phyloP scores from a whole-genome alignment of 2,888 invertebrate genomes.

The Thera obeliscata region DNA sequence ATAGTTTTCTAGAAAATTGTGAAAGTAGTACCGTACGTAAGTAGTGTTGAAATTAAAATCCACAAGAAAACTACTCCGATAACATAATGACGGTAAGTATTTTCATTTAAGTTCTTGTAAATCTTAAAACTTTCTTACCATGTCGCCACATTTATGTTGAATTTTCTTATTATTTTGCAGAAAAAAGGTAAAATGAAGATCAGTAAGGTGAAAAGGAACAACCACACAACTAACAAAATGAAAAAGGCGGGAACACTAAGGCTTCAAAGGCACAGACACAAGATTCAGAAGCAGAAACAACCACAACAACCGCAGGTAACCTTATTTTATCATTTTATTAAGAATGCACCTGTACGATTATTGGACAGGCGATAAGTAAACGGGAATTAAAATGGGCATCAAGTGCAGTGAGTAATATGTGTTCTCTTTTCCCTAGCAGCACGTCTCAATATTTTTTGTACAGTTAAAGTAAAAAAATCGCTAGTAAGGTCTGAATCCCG shows the following conservation, averaged over 20 bases:
- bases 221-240: slow-evolving; percentile 84
- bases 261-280: slow-evolving; percentile 72
- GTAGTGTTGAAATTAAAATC: neutral
- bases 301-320: slow-evolving; percentile 53
- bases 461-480: too few species aligned
- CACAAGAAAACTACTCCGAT: neutral
- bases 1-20: neutral
- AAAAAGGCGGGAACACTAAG: slow-evolving; percentile 82
- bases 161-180: slow-evolving; percentile 54
- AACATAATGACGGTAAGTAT: slow-evolving; percentile 68
- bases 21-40: too few species aligned
- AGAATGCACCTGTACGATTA: too few species aligned
- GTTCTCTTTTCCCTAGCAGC: too few species aligned
- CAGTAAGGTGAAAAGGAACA: slow-evolving; percentile 83
- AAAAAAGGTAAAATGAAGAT: slow-evolving; percentile 82
- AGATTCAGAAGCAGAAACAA: slow-evolving; percentile 67
- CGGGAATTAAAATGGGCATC: too few species aligned
- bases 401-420: too few species aligned
- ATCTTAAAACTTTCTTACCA: slow-evolving; percentile 26
- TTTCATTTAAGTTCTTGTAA: neutral
- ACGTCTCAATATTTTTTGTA: too few species aligned
- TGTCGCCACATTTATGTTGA: neutral
- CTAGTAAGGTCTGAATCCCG: neutral
- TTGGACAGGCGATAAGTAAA: too few species aligned
- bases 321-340: too few species aligned